Conservation (phyloP, 1,140 invertebrate genomes). For the Hylyphantes graminicola region DNA sequence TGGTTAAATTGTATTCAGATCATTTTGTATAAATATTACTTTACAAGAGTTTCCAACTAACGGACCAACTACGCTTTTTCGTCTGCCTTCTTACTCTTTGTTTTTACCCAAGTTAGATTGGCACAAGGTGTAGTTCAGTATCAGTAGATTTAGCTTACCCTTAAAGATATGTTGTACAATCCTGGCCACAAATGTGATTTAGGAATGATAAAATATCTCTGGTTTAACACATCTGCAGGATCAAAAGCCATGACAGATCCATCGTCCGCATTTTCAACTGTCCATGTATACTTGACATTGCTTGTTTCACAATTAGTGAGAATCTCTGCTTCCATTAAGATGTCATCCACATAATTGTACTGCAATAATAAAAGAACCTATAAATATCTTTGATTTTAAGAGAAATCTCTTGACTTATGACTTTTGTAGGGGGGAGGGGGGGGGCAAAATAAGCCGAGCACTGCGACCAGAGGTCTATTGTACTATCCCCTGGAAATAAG, state of each 20-base stretch:
- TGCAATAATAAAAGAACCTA: background rate
- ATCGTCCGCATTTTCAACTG: constrained; percentile 3
- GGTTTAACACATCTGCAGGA: background rate
- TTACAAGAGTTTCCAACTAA: no score
- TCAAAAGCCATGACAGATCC: background rate
- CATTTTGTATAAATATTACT: no score
- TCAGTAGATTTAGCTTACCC: constrained; percentile 14
- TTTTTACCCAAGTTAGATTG: no score
- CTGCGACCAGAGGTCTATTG: no score
- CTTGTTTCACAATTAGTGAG: constrained; percentile 15
- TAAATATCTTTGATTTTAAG: background rate
- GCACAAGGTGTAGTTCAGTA: no score
- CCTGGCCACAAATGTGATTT: background rate
- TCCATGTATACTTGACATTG: constrained; percentile 39
- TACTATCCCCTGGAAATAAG: no score
- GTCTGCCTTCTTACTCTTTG: no score
- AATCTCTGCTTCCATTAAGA: constrained; percentile 49
- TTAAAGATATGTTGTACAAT: constrained; percentile 29
- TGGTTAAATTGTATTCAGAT: no score
- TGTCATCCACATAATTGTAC: constrained; percentile 4
- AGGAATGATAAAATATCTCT: constrained; percentile 45
- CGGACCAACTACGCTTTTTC: no score
- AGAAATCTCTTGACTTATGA: no score
- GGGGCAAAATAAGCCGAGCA: no score
- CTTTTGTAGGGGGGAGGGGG: no score